These are phyloP conservation scores for Nasonia giraulti DNA, from an alignment of 1,140 invertebrate species.

Conservation along the genomic window DNA sequence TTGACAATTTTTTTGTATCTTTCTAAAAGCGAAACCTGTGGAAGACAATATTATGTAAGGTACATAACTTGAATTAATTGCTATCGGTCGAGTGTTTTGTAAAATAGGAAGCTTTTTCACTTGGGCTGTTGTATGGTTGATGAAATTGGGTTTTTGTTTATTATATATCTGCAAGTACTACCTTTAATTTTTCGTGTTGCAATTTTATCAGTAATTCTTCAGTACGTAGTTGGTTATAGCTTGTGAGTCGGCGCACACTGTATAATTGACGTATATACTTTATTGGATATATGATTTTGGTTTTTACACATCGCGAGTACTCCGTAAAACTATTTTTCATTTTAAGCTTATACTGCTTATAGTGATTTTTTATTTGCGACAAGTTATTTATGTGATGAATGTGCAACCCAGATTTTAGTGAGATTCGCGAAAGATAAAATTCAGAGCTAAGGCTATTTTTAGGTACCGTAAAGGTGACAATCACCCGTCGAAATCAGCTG, in stretches of 20 bases:
- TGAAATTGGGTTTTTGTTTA: constrained; percentile 53
- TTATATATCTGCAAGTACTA: constrained; percentile 43
- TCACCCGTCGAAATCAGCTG: constrained; percentile 69
- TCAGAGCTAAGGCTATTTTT: constrained; percentile 52
- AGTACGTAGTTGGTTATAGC: background rate
- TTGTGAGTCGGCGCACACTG: background rate
- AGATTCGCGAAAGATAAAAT: background rate
- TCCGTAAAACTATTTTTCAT: too few species aligned
- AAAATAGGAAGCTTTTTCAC: constrained; percentile 56
- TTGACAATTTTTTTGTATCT: constrained; percentile 61
- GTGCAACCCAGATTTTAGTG: background rate
- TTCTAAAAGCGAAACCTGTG: constrained; percentile 70
- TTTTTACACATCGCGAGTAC: background rate
- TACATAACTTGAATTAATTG: constrained; percentile 58
- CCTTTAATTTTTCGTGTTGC: background rate
- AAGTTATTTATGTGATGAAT: background rate
- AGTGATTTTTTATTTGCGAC: background rate
- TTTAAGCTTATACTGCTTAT: background rate
- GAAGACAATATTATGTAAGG: constrained; percentile 72
- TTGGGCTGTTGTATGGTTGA: constrained; percentile 49
- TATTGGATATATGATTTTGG: background rate
- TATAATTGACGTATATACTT: background rate
- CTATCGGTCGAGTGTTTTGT: constrained; percentile 47
- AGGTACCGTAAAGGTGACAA: constrained; percentile 73
- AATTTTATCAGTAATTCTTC: background rate